Percentiles rank a stretch among this genome's conserved stretches.
Conservation (phyloP, 2,113 vertebrate species). For the Theristicus caerulescens region DNA sequence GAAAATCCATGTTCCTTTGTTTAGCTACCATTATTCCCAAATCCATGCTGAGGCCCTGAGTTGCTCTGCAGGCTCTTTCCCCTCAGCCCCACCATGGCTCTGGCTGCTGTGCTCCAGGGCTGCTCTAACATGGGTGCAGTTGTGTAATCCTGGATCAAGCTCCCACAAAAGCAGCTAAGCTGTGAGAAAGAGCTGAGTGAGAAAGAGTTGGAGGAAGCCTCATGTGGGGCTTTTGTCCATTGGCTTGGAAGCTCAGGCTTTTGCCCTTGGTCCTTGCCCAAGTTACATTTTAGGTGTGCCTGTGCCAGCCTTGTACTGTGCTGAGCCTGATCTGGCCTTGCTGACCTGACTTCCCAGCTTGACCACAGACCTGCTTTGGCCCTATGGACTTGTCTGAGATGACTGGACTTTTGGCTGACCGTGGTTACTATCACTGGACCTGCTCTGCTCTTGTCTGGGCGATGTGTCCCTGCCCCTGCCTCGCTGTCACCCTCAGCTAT, state of each 20-base stretch:
- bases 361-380: background rate
- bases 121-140: background rate
- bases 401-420: background rate
- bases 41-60: background rate
- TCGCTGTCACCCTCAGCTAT: background rate
- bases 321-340: background rate
- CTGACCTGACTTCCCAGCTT: background rate
- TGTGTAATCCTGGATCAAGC: background rate
- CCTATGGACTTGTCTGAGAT: background rate
- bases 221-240: background rate
- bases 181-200: background rate
- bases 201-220: background rate
- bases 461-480: background rate
- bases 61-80: background rate
- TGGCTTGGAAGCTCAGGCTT: background rate
- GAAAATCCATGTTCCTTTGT: background rate
- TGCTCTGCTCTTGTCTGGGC: background rate
- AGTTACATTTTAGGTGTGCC: background rate
- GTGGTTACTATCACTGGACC: accelerated
- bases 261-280: background rate
- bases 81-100: background rate
- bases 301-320: background rate
- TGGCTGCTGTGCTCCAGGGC: background rate
- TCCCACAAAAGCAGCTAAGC: background rate
- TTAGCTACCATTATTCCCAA: background rate